Evolutionary conservation across 2,888 invertebrate species (phyloP), one percentile per base, ranked within the genome.

Genomic region (Dasypogon diadema): DNA sequence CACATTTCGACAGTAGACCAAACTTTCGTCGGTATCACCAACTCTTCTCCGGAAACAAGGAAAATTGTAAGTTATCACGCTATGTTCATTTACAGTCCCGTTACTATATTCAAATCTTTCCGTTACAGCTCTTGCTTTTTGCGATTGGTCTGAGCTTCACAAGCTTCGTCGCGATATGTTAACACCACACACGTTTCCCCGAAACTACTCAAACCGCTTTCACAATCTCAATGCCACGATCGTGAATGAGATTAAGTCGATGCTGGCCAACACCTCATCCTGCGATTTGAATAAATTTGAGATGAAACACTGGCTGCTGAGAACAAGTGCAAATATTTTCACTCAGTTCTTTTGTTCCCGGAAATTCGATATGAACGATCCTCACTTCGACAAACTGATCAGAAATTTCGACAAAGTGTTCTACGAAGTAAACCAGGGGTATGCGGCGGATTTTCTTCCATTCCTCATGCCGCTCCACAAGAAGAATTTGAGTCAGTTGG

Each of bases 381-480:
- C 78, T 2, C 82, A 83, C 0, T 91, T 91, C 82, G 79, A 80
- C 1, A 81, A 84, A 24, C 87, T 90, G 83, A 83, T 90, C 0
- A 81, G 84, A 21, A 88, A 88, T 79, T 91, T 90, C 80, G 91
- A 91, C 81, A 87, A 87, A 46, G 88, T 92, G 56, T 92, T 92
- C 83, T 90, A 88, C 83, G 91, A 91, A 81, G 90, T 92, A 5
- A 91, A 91, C 82, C 90, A 90, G 82, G 91, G 91, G 1, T 91
- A 90, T 82, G 89, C 90, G 0, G 89, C 90, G 0, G 91, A 92
- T 81, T 91, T 91, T 79, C 83, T 91, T 63, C 91, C 91, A 0
- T 88, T 89, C 80, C 80, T 91, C n/a, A 83, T 89, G 81, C 89
- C 89, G 0, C 83, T 90, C 1, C 89, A 89, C 79, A 80, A 81